Conservation (phyloP, 2,113 vertebrate genomes). For the Tylochromis polylepis region DNA sequence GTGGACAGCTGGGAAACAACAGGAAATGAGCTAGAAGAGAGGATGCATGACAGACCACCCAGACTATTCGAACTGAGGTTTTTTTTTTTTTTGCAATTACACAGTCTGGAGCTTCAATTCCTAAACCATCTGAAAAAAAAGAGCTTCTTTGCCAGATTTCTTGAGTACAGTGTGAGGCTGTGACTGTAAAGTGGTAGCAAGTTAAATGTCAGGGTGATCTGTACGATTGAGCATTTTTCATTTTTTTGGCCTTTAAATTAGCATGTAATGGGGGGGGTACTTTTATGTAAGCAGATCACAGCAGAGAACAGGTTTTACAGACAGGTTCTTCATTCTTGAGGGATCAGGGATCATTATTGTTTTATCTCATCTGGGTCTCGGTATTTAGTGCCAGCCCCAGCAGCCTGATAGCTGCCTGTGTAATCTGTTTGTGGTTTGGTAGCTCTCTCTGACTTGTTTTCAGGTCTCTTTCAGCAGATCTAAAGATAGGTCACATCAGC, state of each 20-base stretch:
- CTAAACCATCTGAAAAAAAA: neutral
- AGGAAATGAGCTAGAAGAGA: neutral
- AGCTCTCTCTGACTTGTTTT: neutral
- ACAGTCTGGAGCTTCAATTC: neutral
- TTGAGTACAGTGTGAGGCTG: neutral
- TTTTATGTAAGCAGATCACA: neutral
- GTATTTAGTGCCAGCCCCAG: neutral
- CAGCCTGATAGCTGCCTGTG: neutral
- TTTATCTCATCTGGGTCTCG: neutral
- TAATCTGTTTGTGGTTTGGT: neutral
- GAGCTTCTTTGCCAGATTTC: neutral
- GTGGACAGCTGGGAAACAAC: neutral
- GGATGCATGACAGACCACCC: neutral
- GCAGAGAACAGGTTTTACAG: neutral
- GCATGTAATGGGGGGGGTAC: neutral
- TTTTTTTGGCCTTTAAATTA: neutral
- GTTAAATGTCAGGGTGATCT: neutral
- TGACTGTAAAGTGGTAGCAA: neutral
- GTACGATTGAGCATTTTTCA: neutral
- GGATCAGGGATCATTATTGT: neutral
- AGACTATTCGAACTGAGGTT: neutral
- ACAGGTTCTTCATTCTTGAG: neutral
- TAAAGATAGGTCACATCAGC: conserved; percentile 19
- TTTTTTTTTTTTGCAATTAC: neutral
- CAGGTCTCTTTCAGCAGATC: conserved; percentile 1